Evolutionary conservation across 2,888 invertebrate genomes (phyloP).

Genomic region (Cremastinae sp.): DNA sequence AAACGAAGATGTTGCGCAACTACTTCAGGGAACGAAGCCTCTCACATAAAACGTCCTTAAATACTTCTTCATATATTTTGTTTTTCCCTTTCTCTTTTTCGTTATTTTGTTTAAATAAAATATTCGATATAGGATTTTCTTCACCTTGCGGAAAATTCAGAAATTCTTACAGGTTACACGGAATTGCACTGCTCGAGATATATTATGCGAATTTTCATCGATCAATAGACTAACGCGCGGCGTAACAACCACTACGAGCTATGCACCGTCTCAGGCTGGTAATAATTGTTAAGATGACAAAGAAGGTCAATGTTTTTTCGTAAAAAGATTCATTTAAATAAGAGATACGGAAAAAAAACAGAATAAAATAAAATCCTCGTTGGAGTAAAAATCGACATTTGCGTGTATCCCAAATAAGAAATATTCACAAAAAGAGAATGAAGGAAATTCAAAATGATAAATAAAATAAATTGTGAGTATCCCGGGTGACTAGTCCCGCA

Average conservation of each 20-base stretch:
- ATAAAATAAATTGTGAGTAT: conserved; percentile 51
- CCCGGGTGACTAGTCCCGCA: conserved; percentile 59
- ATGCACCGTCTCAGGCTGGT: conserved; percentile 53
- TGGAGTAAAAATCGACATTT: conserved; percentile 21
- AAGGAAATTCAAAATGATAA: conserved; percentile 45
- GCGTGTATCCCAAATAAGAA: not conserved
- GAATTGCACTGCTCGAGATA: conserved; percentile 56
- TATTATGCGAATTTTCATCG: conserved; percentile 55
- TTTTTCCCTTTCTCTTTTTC: conserved; percentile 10
- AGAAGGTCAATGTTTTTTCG: conserved; percentile 31
- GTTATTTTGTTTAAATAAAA: conserved; percentile 62
- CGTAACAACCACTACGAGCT: conserved; percentile 51
- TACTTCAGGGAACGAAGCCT: conserved; percentile 38
- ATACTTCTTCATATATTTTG: conserved; percentile 25
- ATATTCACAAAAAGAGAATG: not conserved
- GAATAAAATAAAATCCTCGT: not conserved
- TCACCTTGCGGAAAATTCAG: conserved; percentile 18
- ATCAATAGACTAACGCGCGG: conserved; percentile 53
- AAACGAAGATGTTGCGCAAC: conserved; percentile 28
- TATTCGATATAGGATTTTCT: conserved; percentile 52
- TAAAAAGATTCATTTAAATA: not conserved
- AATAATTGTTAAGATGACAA: conserved; percentile 29
- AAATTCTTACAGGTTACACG: conserved; percentile 49
- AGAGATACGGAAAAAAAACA: not conserved
- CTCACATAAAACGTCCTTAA: conserved; percentile 28